Evolutionary conservation across 2,888 invertebrate genomes (phyloP).

Genomic region (Antitype chi): DNA sequence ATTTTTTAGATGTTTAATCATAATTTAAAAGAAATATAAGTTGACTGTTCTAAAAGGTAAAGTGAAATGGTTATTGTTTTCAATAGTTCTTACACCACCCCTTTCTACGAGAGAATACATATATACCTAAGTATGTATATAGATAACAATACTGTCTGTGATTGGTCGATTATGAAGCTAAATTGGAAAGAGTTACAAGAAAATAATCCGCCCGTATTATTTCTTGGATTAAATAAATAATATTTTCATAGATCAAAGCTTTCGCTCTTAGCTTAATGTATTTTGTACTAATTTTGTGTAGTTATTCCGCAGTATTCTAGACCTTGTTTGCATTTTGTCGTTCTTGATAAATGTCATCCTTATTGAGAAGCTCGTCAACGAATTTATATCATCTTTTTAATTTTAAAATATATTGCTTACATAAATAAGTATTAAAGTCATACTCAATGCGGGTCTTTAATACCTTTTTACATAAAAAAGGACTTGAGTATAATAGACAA

Average conservation of each 20-base stretch:
- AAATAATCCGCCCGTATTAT: constrained; percentile 8
- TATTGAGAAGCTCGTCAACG: background rate
- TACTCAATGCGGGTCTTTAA: background rate
- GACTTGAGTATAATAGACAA: background rate
- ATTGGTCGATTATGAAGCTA: background rate
- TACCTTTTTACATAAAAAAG: background rate
- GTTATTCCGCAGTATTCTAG: background rate
- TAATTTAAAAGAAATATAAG: background rate
- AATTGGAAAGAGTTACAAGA: constrained; percentile 6
- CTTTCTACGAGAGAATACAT: background rate
- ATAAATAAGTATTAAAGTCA: background rate
- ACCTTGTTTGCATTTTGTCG: background rate
- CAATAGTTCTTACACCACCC: background rate
- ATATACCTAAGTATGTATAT: background rate
- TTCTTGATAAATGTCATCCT: background rate
- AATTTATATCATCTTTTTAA: background rate
- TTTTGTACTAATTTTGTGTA: constrained; percentile 11
- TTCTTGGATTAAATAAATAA: background rate
- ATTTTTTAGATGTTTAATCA: background rate
- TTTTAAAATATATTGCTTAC: background rate
- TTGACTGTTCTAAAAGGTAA: background rate
- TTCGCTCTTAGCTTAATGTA: constrained; percentile 8
- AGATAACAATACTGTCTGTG: background rate
- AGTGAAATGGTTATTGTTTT: background rate
- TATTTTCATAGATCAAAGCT: constrained; percentile 7